Percentiles rank a stretch among this genome's conserved stretches.
Evolutionary conservation across 2,113 vertebrate genomes (phyloP).

Genomic region (Tonatia bakeri): DNA sequence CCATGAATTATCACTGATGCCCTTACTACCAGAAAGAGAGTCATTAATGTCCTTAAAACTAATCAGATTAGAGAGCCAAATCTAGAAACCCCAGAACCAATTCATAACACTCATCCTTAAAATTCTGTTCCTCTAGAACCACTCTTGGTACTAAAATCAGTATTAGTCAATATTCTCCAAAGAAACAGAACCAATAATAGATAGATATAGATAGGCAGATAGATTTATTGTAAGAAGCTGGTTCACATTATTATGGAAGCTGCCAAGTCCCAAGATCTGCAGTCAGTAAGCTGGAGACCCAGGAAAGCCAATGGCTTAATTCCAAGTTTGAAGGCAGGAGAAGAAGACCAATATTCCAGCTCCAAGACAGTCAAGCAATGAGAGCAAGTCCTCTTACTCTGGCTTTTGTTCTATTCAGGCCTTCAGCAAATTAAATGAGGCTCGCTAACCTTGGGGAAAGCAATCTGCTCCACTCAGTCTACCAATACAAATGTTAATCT

Average conservation of each 20-base stretch:
- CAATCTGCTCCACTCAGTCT: not conserved
- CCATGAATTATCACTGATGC: not conserved
- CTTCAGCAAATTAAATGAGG: not conserved
- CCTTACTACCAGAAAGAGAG: not conserved
- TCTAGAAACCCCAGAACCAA: not conserved
- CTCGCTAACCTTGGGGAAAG: not conserved
- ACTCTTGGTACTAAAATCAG: not conserved
- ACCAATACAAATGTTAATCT: not conserved
- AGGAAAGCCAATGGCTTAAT: not conserved
- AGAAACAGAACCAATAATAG: not conserved
- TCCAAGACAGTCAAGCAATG: not conserved
- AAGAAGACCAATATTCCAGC: not conserved
- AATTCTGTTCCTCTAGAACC: not conserved
- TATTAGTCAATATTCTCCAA: not conserved
- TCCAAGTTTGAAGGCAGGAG: not conserved
- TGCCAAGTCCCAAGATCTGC: not conserved
- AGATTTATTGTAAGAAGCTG: not conserved
- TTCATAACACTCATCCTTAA: not conserved
- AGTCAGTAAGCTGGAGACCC: not conserved
- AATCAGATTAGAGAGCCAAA: not conserved
- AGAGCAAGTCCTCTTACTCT: not conserved
- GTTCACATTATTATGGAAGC: not conserved
- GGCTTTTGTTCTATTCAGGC: not conserved
- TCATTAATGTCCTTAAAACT: not conserved
- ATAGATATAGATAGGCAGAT: not conserved